Conservation (phyloP, 1,140 invertebrate genomes). For the Tetraneura akinire region DNA sequence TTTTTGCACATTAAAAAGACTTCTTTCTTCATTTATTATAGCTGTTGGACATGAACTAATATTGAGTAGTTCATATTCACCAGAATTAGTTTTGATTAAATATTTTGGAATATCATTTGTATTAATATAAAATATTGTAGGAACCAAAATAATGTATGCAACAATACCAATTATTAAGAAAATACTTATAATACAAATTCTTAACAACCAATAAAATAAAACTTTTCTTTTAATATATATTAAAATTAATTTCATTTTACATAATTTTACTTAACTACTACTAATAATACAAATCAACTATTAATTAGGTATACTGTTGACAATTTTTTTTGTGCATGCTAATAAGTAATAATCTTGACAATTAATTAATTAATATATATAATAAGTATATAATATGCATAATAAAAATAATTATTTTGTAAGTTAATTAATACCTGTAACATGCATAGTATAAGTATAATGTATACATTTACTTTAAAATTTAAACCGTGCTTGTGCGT, state of each 20-base stretch:
- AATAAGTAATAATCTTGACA: no score
- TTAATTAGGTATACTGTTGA: no score
- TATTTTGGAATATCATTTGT: conserved; percentile 41
- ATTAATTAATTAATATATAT: no score
- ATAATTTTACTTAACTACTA: neutral
- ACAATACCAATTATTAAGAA: conserved; percentile 15
- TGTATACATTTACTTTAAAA: no score
- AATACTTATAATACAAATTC: conserved; percentile 5
- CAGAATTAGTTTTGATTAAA: conserved; percentile 37
- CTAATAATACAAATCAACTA: no score
- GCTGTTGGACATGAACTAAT: conserved; percentile 9
- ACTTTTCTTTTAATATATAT: conserved; percentile 38
- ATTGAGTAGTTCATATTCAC: conserved; percentile 14
- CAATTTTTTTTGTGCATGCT: no score
- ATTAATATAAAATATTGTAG: conserved; percentile 35
- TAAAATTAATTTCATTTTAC: conserved; percentile 34
- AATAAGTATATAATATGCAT: no score
- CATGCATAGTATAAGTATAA: no score
- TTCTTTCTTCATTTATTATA: neutral
- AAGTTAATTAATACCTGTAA: no score
- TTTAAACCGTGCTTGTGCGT: no score
- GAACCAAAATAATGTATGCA: conserved; percentile 18
- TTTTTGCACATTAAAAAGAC: conserved; percentile 9
- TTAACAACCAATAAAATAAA: conserved; percentile 38
- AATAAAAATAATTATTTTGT: no score